These are phyloP conservation scores for Trigoniulus corallinus DNA, from an alignment of 1,140 invertebrate species.

Conservation along the genomic window DNA sequence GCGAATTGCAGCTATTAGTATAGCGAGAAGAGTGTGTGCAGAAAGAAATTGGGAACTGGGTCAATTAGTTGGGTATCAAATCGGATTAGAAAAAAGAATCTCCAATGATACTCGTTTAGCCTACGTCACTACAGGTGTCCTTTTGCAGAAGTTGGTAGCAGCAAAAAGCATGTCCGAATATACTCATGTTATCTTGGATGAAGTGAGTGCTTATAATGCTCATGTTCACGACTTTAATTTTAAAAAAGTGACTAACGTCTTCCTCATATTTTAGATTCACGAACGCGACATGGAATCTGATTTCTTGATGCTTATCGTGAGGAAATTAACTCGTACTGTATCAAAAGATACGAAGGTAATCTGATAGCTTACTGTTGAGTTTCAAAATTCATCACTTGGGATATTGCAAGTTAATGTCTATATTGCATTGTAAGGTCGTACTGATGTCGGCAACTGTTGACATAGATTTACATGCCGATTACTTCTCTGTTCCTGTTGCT, in stretches of 20 bases:
- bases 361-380: constrained; percentile 7
- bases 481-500: constrained; percentile 38
- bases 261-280: constrained; percentile 46
- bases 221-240: constrained; percentile 14
- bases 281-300: constrained; percentile 87
- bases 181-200: constrained; percentile 87
- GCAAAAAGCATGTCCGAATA: constrained; percentile 37
- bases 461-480: constrained; percentile 29
- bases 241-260: background rate
- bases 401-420: constrained; percentile 4
- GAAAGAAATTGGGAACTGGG: constrained; percentile 61
- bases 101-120: constrained; percentile 56
- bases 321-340: constrained; percentile 50
- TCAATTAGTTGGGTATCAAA: constrained; percentile 65
- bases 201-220: constrained; percentile 33
- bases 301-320: constrained; percentile 73
- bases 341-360: constrained; percentile 45
- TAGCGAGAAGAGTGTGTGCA: constrained; percentile 55
- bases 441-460: constrained; percentile 44
- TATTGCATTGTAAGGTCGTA: constrained; percentile 28
- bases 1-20: constrained; percentile 63
- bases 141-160: constrained; percentile 44
- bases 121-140: constrained; percentile 64
- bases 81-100: constrained; percentile 40
- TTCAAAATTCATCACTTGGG: no score